Evolutionary conservation across 2,113 vertebrate species (phyloP).

Genomic region (Danio rerio): GRCz12tu NC_133179.1:21279001-21279500

Average conservation of each 20-base stretch:
- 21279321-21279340: background rate
- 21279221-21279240: conserved; percentile 17
- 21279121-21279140: conserved; percentile 12
- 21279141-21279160: conserved; percentile 16
- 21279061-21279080: background rate
- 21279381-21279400: background rate
- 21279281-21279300: conserved; percentile 4
- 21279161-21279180: background rate
- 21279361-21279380: background rate
- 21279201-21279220: background rate
- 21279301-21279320: background rate
- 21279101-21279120: background rate
- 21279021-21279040: background rate
- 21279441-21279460: background rate
- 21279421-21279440: background rate
- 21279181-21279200: conserved; percentile 1
- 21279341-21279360: background rate
- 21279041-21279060: background rate
- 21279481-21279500: background rate
- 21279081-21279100: background rate
- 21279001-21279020: background rate
- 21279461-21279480: conserved; percentile 13
- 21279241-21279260: conserved; percentile 41
- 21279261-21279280: conserved; percentile 1
- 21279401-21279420: background rate